Evolutionary conservation across 30 jellyfish, hydroid and myxozoan species (phyloP).

Genomic region (Cassiopea xamachana): DNA sequence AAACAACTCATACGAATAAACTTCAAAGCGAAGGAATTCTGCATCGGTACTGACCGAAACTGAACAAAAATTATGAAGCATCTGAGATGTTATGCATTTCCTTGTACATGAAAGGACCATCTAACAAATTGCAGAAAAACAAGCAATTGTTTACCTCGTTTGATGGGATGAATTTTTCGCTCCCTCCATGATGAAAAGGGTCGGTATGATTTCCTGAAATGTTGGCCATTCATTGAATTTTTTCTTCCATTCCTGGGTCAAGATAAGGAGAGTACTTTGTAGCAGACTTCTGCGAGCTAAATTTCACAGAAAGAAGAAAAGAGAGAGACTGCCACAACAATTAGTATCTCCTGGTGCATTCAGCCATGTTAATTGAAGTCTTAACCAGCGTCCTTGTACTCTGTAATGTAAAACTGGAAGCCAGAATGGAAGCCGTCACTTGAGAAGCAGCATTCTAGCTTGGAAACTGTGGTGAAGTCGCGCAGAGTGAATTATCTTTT

Average conservation of each 20-base stretch:
- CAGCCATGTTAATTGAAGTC: neutral
- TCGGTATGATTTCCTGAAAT: constrained; percentile 2
- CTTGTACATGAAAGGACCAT: neutral
- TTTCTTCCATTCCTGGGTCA: neutral
- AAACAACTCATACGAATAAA: neutral
- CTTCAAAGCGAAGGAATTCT: neutral
- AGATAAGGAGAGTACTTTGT: neutral
- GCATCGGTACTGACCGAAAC: neutral
- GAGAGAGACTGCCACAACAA: neutral
- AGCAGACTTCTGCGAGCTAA: neutral
- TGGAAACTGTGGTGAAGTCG: neutral
- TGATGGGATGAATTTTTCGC: constrained; percentile 16
- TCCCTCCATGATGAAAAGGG: neutral
- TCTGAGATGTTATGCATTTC: neutral
- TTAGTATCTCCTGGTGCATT: neutral
- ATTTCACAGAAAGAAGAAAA: neutral
- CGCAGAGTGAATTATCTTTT: constrained; percentile 8
- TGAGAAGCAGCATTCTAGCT: neutral
- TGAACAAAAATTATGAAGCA: neutral
- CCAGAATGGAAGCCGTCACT: neutral
- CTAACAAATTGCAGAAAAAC: neutral
- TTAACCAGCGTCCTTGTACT: neutral
- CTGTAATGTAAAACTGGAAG: neutral
- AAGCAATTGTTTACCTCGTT: constrained; percentile 1
- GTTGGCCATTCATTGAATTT: constrained; percentile 13